Percentiles rank a stretch among this genome's conserved stretches.
These are phyloP conservation scores for Epirrhoe tristata DNA, from an alignment of 2,888 invertebrate genomes.

Conservation along the genomic window DNA sequence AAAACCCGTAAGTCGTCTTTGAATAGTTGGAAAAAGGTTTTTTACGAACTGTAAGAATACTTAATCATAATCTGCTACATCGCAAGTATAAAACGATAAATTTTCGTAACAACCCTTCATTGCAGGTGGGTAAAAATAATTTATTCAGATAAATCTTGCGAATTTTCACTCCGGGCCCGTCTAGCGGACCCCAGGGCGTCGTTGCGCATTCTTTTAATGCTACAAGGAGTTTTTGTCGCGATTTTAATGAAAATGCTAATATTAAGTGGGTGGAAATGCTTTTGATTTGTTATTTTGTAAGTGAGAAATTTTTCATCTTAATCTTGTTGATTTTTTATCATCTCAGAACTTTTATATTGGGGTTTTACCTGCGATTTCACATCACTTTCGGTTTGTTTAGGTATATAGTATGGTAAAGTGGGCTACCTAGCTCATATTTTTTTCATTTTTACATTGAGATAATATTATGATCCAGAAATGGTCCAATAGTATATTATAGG, in stretches of 20 bases:
- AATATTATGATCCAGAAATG: too few species aligned
- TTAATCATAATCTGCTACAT: conserved; percentile 17
- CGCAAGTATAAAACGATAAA: conserved; percentile 65
- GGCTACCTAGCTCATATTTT: too few species aligned
- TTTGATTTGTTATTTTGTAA: conserved; percentile 35
- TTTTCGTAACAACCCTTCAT: conserved; percentile 78
- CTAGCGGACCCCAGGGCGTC: conserved; percentile 75
- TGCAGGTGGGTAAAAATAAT: conserved; percentile 82
- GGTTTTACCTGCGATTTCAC: neutral
- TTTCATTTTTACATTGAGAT: too few species aligned
- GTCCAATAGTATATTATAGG: neutral
- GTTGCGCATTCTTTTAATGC: conserved; percentile 77
- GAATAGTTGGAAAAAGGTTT: neutral
- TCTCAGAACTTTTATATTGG: conserved; percentile 1
- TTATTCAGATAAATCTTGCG: conserved; percentile 83
- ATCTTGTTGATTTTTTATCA: conserved; percentile 29
- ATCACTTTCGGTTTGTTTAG: neutral
- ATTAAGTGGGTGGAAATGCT: conserved; percentile 40
- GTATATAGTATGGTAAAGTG: too few species aligned
- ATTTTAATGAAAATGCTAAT: conserved; percentile 75
- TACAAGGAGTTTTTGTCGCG: conserved; percentile 68
- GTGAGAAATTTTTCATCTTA: conserved; percentile 33
- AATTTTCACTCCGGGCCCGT: conserved; percentile 67
- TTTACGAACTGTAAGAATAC: neutral
- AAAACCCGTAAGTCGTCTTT: neutral